Percentiles rank a stretch among this genome's conserved stretches.
phyloP scores from a whole-genome alignment of 30 jellyfish, hydroid and myxozoan genomes.

The Turritopsis dohrnii region DNA sequence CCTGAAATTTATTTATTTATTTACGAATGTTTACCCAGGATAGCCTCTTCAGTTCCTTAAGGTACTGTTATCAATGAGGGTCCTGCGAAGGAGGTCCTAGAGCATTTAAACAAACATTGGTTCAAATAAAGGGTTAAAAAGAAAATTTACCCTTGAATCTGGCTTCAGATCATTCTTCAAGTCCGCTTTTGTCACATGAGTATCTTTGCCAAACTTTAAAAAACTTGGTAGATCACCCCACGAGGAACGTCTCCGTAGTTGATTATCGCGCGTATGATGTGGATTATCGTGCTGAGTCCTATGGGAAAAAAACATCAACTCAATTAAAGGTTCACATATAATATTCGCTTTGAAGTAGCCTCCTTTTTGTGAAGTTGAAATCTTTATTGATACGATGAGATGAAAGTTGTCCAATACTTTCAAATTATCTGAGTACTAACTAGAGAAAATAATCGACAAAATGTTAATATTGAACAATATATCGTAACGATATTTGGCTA shows the following conservation, averaged over 20 bases:
- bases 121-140: background rate
- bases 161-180: background rate
- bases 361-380: background rate
- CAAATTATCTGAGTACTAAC: too few species aligned
- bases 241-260: constrained; percentile 72
- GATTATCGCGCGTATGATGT: constrained; percentile 37
- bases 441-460: background rate
- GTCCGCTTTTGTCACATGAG: background rate
- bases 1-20: too few species aligned
- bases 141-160: background rate
- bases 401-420: background rate
- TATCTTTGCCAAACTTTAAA: constrained; percentile 46
- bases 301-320: background rate
- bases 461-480: background rate
- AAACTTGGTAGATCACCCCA: constrained; percentile 92
- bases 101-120: too few species aligned
- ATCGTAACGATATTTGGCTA: too few species aligned
- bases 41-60: too few species aligned
- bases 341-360: background rate
- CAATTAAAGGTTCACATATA: background rate
- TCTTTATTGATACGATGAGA: background rate
- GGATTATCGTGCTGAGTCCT: constrained; percentile 40
- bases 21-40: too few species aligned
- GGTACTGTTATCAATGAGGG: too few species aligned
- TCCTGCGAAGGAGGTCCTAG: background rate